These are phyloP conservation scores for Nicator chloris DNA, from an alignment of 2,113 vertebrate genomes.

Conservation along the genomic window DNA sequence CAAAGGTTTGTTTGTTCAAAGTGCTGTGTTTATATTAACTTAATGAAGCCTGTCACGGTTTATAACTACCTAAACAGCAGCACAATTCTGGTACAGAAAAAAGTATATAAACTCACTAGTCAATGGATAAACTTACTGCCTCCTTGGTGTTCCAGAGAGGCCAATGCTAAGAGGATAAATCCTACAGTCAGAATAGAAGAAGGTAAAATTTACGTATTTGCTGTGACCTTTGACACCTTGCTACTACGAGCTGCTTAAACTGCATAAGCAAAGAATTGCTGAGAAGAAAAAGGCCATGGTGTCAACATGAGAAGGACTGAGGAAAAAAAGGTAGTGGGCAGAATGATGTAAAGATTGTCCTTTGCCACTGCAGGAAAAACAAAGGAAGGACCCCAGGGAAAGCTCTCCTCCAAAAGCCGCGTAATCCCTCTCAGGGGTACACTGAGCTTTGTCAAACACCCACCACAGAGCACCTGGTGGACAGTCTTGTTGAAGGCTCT, in stretches of 20 bases:
- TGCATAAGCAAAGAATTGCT: background rate
- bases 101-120: background rate
- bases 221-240: background rate
- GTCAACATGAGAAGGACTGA: background rate
- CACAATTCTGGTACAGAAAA: background rate
- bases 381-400: background rate
- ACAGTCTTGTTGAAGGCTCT: background rate
- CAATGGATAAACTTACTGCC: background rate
- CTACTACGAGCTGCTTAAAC: background rate
- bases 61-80: background rate
- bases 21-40: background rate
- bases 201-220: background rate
- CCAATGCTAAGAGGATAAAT: background rate
- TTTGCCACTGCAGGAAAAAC: background rate
- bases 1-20: background rate
- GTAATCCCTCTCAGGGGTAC: background rate
- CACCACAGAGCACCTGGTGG: background rate
- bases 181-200: background rate
- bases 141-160: background rate
- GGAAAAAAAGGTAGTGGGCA: background rate
- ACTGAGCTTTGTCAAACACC: background rate
- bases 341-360: conserved; percentile 10
- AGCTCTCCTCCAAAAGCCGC: background rate
- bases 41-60: background rate
- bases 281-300: background rate